These are phyloP conservation scores for Cryptus viduatorius DNA, from an alignment of 2,888 invertebrate genomes.

Conservation along the genomic window DNA sequence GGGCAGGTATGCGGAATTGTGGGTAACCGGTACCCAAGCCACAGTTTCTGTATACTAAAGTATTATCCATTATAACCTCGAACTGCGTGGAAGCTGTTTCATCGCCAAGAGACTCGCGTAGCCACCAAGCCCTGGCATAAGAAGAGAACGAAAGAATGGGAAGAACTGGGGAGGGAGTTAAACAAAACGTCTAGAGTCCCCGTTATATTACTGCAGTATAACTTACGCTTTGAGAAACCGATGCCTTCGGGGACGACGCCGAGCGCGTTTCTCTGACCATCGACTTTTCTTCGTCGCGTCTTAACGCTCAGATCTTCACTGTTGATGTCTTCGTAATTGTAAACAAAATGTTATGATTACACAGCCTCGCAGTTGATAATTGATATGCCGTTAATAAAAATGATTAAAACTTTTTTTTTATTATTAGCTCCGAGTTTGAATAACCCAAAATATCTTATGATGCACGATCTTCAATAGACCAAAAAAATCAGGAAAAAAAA, in stretches of 20 bases:
- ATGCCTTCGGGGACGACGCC: no score
- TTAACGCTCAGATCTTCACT: no score
- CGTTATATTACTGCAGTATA: background rate
- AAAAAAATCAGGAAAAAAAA: background rate
- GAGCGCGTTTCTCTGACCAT: no score
- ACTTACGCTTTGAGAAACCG: background rate
- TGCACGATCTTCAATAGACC: background rate
- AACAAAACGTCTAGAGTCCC: slow-evolving; percentile 8
- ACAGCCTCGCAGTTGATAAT: background rate
- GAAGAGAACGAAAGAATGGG: slow-evolving; percentile 19
- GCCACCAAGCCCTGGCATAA: background rate
- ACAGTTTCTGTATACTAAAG: slow-evolving; percentile 9
- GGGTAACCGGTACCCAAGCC: slow-evolving; percentile 52
- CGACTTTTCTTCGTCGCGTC: no score
- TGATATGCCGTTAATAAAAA: background rate
- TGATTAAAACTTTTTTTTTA: background rate
- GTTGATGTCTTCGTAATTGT: background rate
- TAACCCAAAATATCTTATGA: no score
- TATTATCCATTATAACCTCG: slow-evolving; percentile 3
- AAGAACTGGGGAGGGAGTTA: background rate
- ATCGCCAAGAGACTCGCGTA: background rate
- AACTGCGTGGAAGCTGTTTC: slow-evolving; percentile 12
- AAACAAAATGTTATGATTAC: background rate
- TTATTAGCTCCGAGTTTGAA: background rate
- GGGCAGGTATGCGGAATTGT: slow-evolving; percentile 56